These are phyloP conservation scores for Agriopis leucophaearia DNA, from an alignment of 2,888 invertebrate species.

Conservation along the genomic window DNA sequence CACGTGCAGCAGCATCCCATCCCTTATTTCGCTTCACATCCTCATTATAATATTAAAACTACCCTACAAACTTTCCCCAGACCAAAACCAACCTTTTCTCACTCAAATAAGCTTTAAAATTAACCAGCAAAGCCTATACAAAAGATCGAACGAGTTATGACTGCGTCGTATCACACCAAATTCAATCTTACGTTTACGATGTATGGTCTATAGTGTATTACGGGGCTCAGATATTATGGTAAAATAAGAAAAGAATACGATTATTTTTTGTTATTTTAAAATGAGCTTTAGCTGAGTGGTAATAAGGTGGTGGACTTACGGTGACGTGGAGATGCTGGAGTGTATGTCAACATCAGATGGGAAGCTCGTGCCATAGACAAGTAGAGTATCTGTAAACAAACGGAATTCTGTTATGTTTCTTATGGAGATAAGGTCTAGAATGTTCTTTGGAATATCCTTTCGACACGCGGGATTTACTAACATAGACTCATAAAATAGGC, in stretches of 20 bases:
- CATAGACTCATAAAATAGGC: conserved; percentile 3
- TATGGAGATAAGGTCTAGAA: conserved; percentile 25
- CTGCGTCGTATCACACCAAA: conserved; percentile 40
- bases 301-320: conserved; percentile 62
- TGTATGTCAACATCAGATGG: conserved; percentile 60
- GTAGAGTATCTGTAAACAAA: conserved; percentile 73
- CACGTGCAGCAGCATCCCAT: conserved; percentile 61
- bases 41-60: conserved; percentile 72
- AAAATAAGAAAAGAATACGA: conserved; percentile 43
- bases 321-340: conserved; percentile 43
- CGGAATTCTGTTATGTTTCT: conserved; percentile 47
- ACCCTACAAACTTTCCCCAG: conserved; percentile 33
- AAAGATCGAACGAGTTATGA: conserved; percentile 29
- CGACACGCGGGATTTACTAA: conserved; percentile 17
- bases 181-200: conserved; percentile 48
- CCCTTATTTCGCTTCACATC: conserved; percentile 63
- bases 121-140: background rate
- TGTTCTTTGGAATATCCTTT: conserved; percentile 28
- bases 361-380: conserved; percentile 64
- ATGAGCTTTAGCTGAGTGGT: conserved; percentile 9
- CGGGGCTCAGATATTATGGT: conserved; percentile 40
- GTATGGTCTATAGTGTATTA: conserved; percentile 46
- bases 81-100: conserved; percentile 43
- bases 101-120: conserved; percentile 21
- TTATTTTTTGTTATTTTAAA: conserved; percentile 29